Base-by-base conservation (phyloP, 2,888 invertebrate genomes). In the Prosopocoilus inquinatus region DNA sequence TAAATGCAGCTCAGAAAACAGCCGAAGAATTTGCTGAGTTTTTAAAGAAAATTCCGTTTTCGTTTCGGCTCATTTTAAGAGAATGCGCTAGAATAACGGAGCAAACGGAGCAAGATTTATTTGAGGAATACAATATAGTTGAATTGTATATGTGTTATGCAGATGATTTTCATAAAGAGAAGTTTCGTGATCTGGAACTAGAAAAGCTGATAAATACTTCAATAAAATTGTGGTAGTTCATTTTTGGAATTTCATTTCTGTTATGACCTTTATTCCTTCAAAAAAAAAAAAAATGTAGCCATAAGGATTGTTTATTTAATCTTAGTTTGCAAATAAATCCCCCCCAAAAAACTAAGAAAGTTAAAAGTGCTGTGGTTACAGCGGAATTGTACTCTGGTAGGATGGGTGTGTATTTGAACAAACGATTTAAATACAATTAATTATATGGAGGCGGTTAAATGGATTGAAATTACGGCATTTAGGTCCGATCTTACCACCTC, bases 71-170 rank as follows among this genome's bases (percentile, higher is more conserved):
- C 15, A 45, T 75, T 20, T 59, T 76, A 8, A 65, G 65, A 5
- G 75, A 76, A 59, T 72, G 73, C 56, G 60, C 68, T 3, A 60
- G 73, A 48, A 67, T 75, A 35, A 58, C 67, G 3, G 74, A 75
- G 61, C 73, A 74, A 48, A 64, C 58, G 9, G 45, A 56, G 4
- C 64, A 64, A 50, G 69, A 71, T 36, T 57, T 75, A 3, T 70
- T 67, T 43, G 35, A 57, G 2, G 75, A 76, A 58, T 73, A 57
- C 50, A 53, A 9, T 16, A 12, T 52, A 20, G 50, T 58, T n/a
- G 65, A 65, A 50, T 49, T 55, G n/a, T 62, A 59, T 59, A 36
- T 64, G 12, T 55, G 53, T 8, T 58, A 58, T 45, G 57, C 36
- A 38, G 38, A 20, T 12, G 16, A 16, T 13, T 47, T 39, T 35